These are phyloP conservation scores for Ascaphus truei DNA, from an alignment of 2,113 vertebrate genomes.

Conservation along the genomic window DNA sequence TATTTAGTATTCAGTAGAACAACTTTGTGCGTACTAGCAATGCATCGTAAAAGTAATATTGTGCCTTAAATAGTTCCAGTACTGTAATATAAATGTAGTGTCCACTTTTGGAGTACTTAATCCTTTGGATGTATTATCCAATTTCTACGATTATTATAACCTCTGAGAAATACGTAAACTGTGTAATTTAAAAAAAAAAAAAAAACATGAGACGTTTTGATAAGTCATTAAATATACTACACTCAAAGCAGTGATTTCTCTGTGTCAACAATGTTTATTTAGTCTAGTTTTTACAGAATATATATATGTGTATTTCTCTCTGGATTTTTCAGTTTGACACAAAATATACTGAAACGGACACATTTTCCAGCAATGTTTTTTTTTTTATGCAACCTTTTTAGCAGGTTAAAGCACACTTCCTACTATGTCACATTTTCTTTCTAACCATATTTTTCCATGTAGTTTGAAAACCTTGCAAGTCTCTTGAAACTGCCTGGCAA, in stretches of 20 bases:
- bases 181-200: not conserved
- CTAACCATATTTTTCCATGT: constrained; percentile 33
- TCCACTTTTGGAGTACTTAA: too few relatives aligned
- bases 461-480: constrained; percentile 91
- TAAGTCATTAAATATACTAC: not conserved
- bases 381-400: too few relatives aligned
- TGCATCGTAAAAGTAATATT: too few relatives aligned
- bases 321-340: not conserved
- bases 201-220: not conserved
- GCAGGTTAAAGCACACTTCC: too few relatives aligned
- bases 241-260: not conserved
- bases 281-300: not conserved
- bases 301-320: not conserved
- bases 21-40: too few relatives aligned
- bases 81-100: too few relatives aligned
- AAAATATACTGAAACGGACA: not conserved
- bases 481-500: constrained; percentile 95
- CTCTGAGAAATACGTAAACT: not conserved
- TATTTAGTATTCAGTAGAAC: too few relatives aligned
- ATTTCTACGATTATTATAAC: too few relatives aligned
- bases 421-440: not conserved
- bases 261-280: not conserved
- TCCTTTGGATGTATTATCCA: too few relatives aligned
- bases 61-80: too few relatives aligned
- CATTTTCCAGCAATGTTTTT: too few relatives aligned